Evolutionary conservation across 2,113 vertebrate genomes (phyloP).

Genomic region (Neodontobutis hainanensis): DNA sequence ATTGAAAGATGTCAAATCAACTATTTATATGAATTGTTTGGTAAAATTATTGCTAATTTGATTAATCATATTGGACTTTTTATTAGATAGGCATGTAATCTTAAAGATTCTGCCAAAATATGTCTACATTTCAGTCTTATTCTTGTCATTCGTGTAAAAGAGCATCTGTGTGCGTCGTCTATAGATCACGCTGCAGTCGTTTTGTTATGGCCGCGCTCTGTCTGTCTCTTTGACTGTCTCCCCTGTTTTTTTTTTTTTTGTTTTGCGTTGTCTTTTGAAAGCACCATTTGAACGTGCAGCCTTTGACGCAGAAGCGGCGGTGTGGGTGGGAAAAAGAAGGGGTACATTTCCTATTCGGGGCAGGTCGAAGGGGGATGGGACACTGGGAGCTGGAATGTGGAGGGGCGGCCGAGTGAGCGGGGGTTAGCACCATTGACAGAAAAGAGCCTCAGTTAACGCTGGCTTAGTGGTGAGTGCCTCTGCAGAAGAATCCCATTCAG

Average conservation of each 20-base stretch:
- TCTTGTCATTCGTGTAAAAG: background rate
- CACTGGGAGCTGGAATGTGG: constrained; percentile 83
- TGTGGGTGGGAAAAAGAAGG: constrained; percentile 72
- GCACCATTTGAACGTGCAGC: constrained; percentile 56
- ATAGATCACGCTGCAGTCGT: constrained; percentile 24
- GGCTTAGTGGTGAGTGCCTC: too few relatives aligned
- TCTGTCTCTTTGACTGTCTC: background rate
- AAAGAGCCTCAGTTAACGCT: constrained; percentile 57
- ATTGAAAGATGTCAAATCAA: too few relatives aligned
- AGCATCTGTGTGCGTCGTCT: constrained; percentile 6
- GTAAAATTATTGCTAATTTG: too few relatives aligned
- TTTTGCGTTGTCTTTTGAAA: constrained; percentile 48
- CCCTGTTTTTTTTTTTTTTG: background rate
- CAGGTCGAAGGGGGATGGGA: constrained; percentile 79
- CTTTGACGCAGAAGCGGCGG: constrained; percentile 57
- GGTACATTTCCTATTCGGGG: constrained; percentile 84
- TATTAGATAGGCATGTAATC: too few relatives aligned
- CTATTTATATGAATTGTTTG: too few relatives aligned
- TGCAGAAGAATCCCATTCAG: too few relatives aligned
- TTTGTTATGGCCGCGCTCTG: constrained; percentile 15
- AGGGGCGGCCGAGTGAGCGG: constrained; percentile 75
- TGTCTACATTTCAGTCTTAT: too few relatives aligned
- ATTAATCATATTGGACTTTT: too few relatives aligned
- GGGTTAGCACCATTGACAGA: background rate
- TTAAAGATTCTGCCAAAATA: too few relatives aligned